Evolutionary conservation across 2,888 invertebrate genomes (phyloP).

Genomic region (Tigriopus californicus): DNA sequence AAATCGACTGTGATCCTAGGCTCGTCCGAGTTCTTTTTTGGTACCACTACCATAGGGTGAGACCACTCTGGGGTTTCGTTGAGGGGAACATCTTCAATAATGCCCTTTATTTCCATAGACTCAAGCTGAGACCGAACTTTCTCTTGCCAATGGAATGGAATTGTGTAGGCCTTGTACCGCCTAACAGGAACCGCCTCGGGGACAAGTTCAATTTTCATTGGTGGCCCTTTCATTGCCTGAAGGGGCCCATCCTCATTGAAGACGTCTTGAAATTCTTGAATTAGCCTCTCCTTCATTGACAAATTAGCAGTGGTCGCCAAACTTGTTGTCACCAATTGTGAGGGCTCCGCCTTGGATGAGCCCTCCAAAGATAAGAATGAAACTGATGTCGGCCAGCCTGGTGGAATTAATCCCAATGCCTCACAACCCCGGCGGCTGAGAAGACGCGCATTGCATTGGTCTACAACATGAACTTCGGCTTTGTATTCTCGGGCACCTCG

Average conservation of each 20-base stretch:
- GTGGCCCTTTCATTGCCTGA: background rate
- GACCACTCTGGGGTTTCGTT: conserved; percentile 1
- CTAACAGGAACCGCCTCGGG: too few relatives aligned
- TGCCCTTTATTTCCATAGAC: background rate
- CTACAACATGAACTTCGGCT: background rate
- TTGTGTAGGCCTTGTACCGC: background rate
- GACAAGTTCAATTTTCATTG: background rate
- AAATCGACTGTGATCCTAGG: background rate
- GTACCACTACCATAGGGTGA: conserved; percentile 9
- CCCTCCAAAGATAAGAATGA: background rate
- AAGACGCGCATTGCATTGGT: background rate
- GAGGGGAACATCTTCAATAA: background rate
- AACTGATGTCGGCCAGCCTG: background rate
- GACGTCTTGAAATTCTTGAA: background rate
- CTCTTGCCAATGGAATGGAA: background rate
- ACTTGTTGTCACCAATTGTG: background rate
- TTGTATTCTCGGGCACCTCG: background rate
- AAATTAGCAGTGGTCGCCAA: background rate
- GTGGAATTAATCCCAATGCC: background rate
- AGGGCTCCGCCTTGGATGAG: background rate
- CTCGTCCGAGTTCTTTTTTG: conserved; percentile 5
- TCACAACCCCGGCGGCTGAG: background rate
- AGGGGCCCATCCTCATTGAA: background rate
- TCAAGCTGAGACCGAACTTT: background rate
- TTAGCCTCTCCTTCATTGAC: background rate